These are phyloP conservation scores for Geophilus truncorum DNA, from an alignment of 2,888 invertebrate species.

Conservation along the genomic window DNA sequence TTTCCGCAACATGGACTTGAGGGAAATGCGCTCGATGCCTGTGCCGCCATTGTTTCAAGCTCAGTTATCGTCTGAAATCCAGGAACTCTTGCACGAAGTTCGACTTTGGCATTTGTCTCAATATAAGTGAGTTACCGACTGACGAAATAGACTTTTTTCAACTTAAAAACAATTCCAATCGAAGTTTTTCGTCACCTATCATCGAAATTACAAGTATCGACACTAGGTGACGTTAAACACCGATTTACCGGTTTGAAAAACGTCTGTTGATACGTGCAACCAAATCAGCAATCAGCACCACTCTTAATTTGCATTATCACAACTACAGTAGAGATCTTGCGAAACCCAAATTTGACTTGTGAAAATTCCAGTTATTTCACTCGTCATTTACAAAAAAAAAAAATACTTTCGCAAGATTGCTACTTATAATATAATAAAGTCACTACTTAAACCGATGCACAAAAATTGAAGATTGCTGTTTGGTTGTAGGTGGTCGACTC, in stretches of 20 bases:
- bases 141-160: not conserved
- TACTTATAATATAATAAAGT: no score
- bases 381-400: no score
- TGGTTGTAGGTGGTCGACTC: not conserved
- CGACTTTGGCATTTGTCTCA: not conserved
- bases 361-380: no score
- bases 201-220: no score
- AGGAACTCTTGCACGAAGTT: slow-evolving; percentile 1
- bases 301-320: not conserved
- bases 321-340: no score
- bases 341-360: no score
- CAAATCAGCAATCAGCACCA: not conserved
- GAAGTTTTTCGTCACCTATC: no score
- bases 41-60: slow-evolving; percentile 40
- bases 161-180: no score
- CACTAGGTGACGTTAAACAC: no score
- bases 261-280: not conserved
- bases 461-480: not conserved
- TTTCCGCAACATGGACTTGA: slow-evolving; percentile 79
- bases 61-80: not conserved
- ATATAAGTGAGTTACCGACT: not conserved
- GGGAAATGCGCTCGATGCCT: slow-evolving; percentile 78
- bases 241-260: not conserved
- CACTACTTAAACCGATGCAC: no score
- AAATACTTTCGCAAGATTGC: no score